phyloP scores from a whole-genome alignment of 2,113 vertebrate species.

The Varanus salvator region DNA sequence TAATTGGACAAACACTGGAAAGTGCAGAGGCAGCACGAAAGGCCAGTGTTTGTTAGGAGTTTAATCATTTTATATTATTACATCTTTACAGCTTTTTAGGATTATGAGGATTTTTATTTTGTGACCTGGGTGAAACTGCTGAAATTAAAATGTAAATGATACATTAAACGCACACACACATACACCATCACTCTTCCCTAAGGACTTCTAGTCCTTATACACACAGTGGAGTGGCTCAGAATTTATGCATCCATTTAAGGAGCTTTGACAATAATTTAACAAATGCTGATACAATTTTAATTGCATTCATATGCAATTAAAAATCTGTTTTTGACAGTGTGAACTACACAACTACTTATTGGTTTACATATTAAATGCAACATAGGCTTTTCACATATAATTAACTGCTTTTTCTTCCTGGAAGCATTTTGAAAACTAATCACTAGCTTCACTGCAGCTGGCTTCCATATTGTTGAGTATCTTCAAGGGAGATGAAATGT shows the following conservation, averaged over 20 bases:
- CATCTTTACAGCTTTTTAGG: background rate
- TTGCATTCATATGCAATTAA: slow-evolving; percentile 66
- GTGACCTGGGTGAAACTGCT: background rate
- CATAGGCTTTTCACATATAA: slow-evolving; percentile 57
- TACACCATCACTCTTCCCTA: background rate
- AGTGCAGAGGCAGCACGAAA: background rate
- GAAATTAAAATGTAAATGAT: background rate
- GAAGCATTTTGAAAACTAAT: slow-evolving; percentile 68
- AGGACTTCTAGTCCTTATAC: slow-evolving; percentile 17
- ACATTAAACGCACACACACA: background rate
- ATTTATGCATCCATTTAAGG: slow-evolving; percentile 57
- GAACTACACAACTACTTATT: slow-evolving; percentile 40
- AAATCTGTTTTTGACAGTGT: slow-evolving; percentile 52
- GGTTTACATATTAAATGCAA: slow-evolving; percentile 66
- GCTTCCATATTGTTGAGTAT: slow-evolving; percentile 61
- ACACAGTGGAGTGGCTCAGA: slow-evolving; percentile 16
- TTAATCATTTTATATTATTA: background rate
- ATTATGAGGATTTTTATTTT: slow-evolving; percentile 4
- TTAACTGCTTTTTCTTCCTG: slow-evolving; percentile 63
- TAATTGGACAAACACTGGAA: background rate
- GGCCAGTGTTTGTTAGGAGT: background rate
- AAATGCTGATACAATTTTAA: slow-evolving; percentile 64
- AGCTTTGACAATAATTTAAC: slow-evolving; percentile 54
- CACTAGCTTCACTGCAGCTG: slow-evolving; percentile 61
- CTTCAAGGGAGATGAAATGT: slow-evolving; percentile 73